phyloP scores from a whole-genome alignment of 2,888 invertebrate species.

The Sepiola atlantica region DNA sequence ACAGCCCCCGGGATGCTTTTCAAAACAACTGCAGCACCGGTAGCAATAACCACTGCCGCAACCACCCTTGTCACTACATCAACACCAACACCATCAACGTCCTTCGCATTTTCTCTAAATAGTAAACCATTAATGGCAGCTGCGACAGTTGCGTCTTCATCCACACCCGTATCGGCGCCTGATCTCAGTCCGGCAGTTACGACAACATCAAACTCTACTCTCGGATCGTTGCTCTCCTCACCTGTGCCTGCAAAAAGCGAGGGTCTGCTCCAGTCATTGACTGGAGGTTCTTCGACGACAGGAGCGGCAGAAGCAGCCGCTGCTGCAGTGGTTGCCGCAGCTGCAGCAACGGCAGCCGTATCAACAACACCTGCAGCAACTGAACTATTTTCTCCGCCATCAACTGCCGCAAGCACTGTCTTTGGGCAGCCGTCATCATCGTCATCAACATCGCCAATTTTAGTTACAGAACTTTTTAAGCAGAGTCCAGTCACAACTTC shows the following conservation, averaged over 20 bases:
- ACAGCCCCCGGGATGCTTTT: background rate
- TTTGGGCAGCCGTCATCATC: background rate
- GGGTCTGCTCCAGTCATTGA: constrained; percentile 37
- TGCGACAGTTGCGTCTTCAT: background rate
- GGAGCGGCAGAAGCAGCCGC: background rate
- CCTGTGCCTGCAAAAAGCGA: constrained; percentile 40
- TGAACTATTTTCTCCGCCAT: background rate
- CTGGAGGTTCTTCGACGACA: background rate
- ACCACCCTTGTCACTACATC: background rate
- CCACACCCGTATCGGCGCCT: background rate
- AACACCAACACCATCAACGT: background rate
- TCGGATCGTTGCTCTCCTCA: background rate
- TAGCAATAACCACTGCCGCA: background rate
- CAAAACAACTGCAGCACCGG: background rate
- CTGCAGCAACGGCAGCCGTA: background rate
- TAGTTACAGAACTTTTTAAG: constrained; percentile 34
- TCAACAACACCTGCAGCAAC: background rate
- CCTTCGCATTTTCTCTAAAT: background rate
- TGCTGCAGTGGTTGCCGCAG: constrained; percentile 48
- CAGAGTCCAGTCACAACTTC: constrained; percentile 20
- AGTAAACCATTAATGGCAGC: background rate
- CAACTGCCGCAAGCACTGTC: background rate
- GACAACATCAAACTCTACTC: background rate
- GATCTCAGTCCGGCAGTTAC: constrained; percentile 48
- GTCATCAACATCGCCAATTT: background rate